Percentiles rank a stretch among this genome's conserved stretches.
phyloP scores from a whole-genome alignment of 1,140 invertebrate genomes.

The Brachionus rubens region DNA sequence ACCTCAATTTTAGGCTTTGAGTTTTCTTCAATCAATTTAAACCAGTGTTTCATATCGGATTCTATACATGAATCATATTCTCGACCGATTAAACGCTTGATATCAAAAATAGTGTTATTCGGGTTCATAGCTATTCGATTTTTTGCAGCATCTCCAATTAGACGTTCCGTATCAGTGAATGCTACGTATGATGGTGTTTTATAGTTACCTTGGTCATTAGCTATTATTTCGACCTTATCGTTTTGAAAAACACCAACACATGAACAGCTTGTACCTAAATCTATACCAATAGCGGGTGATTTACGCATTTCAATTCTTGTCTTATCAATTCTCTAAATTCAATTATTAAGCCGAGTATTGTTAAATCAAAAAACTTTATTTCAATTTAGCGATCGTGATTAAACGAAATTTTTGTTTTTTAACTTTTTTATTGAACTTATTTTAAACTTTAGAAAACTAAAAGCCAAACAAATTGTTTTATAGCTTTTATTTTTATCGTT shows the following conservation, averaged over 20 bases:
- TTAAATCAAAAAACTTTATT: too few relatives aligned
- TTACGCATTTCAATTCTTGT: conserved; percentile 49
- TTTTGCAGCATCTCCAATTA: conserved; percentile 75
- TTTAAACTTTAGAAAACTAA: too few relatives aligned
- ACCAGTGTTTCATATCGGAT: conserved; percentile 66
- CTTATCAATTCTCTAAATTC: too few relatives aligned
- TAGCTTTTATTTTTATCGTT: too few relatives aligned
- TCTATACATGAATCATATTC: conserved; percentile 72
- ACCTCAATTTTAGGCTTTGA: conserved; percentile 78
- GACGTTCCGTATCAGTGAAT: conserved; percentile 79
- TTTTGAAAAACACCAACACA: conserved; percentile 65
- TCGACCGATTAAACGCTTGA: conserved; percentile 73
- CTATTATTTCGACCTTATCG: conserved; percentile 84
- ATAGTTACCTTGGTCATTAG: conserved; percentile 84
- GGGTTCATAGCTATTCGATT: conserved; percentile 76
- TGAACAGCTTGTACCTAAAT: conserved; percentile 51
- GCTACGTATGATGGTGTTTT: conserved; percentile 86
- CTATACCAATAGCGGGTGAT: conserved; percentile 54
- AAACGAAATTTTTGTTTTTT: too few relatives aligned
- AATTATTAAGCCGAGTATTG: too few relatives aligned
- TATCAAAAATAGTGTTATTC: conserved; percentile 88
- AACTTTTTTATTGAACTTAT: too few relatives aligned
- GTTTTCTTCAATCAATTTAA: conserved; percentile 77
- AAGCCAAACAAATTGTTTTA: too few relatives aligned
- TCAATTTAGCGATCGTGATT: too few relatives aligned